Evolutionary conservation across 2,797 vertebrate species (phyloP).

Genomic region (Pipistrellus nathusii): DNA sequence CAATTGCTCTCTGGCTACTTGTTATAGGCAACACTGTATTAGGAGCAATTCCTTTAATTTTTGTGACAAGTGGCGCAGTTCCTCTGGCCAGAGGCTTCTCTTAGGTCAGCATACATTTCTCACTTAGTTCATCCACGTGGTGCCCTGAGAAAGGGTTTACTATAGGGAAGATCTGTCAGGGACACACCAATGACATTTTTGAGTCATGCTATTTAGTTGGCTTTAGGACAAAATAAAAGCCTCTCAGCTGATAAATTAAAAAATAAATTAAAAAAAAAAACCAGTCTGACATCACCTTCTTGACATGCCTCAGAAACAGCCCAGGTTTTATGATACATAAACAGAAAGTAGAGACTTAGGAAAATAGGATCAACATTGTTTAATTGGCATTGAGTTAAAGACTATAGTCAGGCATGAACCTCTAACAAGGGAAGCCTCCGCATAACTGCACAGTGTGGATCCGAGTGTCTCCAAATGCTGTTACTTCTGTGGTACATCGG

Average conservation of each 20-base stretch:
- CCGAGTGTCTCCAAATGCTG: background rate
- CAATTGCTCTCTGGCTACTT: background rate
- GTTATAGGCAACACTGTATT: background rate
- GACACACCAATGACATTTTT: background rate
- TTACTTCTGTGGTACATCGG: slow-evolving; percentile 10
- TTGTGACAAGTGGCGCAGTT: slow-evolving; percentile 70
- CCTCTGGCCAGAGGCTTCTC: slow-evolving; percentile 66
- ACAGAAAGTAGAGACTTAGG: slow-evolving; percentile 32
- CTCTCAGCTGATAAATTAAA: background rate
- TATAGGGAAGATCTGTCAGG: background rate
- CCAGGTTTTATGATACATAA: background rate
- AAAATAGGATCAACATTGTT: slow-evolving; percentile 17
- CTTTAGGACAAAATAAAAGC: slow-evolving; percentile 51
- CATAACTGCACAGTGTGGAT: background rate
- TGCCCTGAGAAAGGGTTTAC: slow-evolving; percentile 20
- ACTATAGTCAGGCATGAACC: background rate
- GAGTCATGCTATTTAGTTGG: slow-evolving; percentile 58
- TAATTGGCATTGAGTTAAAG: background rate
- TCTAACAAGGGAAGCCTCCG: background rate
- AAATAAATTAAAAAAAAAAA: too few species aligned
- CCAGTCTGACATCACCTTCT: slow-evolving; percentile 22
- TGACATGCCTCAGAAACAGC: background rate
- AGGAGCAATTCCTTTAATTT: slow-evolving; percentile 60
- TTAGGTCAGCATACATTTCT: slow-evolving; percentile 73
- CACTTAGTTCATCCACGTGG: slow-evolving; percentile 67